Percentiles rank a stretch among this genome's conserved stretches.
Evolutionary conservation across 2,797 vertebrate genomes (phyloP).

Genomic region (Iguana delicatissima): DNA sequence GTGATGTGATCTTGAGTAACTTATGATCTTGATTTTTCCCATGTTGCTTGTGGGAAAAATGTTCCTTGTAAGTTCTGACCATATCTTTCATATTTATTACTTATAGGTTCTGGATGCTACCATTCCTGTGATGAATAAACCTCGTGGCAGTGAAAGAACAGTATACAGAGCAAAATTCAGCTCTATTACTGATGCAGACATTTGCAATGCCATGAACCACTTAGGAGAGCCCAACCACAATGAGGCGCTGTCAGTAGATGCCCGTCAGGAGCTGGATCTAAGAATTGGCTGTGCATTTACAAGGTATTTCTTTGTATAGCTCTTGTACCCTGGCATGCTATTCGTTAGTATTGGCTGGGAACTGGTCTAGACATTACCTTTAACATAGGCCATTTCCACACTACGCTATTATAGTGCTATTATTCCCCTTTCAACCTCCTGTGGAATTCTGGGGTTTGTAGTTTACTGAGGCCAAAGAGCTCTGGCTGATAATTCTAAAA

Average conservation of each 20-base stretch:
- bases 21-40: neutral
- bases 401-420: too few relatives aligned
- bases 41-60: neutral
- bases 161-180: conserved; percentile 95
- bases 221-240: conserved; percentile 94
- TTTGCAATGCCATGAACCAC: conserved; percentile 92
- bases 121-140: conserved; percentile 89
- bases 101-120: conserved; percentile 93
- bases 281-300: conserved; percentile 98
- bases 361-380: too few relatives aligned
- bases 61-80: neutral
- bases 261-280: conserved; percentile 96
- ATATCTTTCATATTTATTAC: neutral
- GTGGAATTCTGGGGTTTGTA: too few relatives aligned
- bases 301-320: conserved; percentile 77
- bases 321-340: neutral
- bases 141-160: conserved; percentile 75
- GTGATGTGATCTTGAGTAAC: neutral
- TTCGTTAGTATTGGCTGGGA: neutral
- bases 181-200: conserved; percentile 97
- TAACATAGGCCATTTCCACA: too few relatives aligned
- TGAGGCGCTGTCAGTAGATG: conserved; percentile 94
- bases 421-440: too few relatives aligned
- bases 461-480: too few relatives aligned
- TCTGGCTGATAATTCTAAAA: too few relatives aligned